Conservation (phyloP, 2,797 vertebrate species). For the Nannoperca australis region DNA sequence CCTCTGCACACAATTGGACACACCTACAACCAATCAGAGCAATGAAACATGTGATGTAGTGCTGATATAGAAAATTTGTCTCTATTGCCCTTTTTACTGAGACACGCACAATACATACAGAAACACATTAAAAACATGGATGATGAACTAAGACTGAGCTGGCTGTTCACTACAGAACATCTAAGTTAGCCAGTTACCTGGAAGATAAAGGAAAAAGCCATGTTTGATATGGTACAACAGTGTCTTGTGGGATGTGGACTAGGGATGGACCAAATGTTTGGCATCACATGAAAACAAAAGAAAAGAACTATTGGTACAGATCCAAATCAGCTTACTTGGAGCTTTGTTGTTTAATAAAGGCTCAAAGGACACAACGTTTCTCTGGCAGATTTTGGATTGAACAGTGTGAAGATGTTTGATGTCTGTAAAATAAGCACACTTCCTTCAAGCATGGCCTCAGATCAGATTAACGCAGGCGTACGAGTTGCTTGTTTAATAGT, state of each 20-base stretch:
- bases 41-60: no score
- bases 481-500: conserved; percentile 25
- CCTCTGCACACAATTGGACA: no score
- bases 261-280: neutral
- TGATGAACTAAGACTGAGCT: neutral
- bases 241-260: neutral
- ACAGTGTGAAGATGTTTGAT: conserved; percentile 21
- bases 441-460: conserved; percentile 19
- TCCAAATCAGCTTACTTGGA: neutral
- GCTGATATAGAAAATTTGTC: neutral
- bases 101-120: neutral
- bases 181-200: neutral
- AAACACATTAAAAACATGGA: neutral
- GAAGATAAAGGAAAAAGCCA: neutral
- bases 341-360: conserved; percentile 5
- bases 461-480: conserved; percentile 17
- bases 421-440: conserved; percentile 27
- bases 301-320: neutral
- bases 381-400: neutral
- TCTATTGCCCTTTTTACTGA: neutral
- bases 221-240: neutral
- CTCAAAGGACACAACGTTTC: neutral
- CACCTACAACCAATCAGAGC: no score
- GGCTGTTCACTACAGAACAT: neutral
- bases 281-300: neutral